These are phyloP conservation scores for Epinotia brunnichana DNA, from an alignment of 2,888 invertebrate genomes.

Conservation along the genomic window DNA sequence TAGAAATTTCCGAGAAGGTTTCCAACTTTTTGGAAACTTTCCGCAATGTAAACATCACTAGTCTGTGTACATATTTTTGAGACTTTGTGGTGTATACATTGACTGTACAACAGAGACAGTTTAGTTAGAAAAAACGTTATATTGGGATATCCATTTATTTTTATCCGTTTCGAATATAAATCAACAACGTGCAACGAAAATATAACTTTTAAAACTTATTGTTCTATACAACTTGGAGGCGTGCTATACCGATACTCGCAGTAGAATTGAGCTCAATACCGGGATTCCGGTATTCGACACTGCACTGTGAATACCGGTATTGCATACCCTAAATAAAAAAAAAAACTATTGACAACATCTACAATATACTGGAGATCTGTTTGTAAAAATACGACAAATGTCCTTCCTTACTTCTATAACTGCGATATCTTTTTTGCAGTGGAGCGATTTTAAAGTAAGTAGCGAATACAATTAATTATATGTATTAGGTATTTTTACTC, in stretches of 20 bases:
- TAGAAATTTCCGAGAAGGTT: too few species aligned
- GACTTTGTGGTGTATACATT: too few species aligned
- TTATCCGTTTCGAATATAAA: not conserved
- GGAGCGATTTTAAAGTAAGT: not conserved
- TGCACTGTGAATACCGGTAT: not conserved
- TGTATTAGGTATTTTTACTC: not conserved
- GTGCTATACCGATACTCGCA: not conserved
- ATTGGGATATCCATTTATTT: constrained; percentile 23
- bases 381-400: not conserved
- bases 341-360: not conserved
- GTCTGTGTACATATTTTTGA: too few species aligned
- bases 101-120: not conserved
- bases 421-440: not conserved
- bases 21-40: too few species aligned
- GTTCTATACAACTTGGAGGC: not conserved
- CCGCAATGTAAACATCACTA: too few species aligned
- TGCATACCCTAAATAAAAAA: not conserved
- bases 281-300: not conserved
- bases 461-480: not conserved
- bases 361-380: not conserved
- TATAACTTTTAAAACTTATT: constrained; percentile 12
- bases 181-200: constrained; percentile 17
- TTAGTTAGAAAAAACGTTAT: not conserved
- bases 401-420: not conserved
- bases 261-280: not conserved